Evolutionary conservation across 2,797 vertebrate genomes (phyloP), one percentile per base, ranked within the genome.

Genomic region (Tinamus major): DNA sequence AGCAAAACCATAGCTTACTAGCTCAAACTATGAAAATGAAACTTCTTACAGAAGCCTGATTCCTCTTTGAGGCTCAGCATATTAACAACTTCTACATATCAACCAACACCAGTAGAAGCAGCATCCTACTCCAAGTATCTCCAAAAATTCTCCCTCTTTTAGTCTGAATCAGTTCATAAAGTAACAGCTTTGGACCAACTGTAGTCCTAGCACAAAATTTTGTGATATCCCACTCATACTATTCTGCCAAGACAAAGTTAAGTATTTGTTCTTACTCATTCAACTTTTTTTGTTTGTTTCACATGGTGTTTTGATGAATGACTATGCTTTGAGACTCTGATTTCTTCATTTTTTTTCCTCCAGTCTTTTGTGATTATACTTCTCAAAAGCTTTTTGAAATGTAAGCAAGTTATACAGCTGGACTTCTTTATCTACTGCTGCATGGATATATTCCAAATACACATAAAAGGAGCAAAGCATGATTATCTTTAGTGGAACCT

Each of bases 371-470:
- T 31, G 62, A 75, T 69, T 80, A 6, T 18, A 65, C 9, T 81
- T 86, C 75, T 74, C 35, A 56, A 84, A 87, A 76, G 16, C 9
- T 67, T 92, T 91, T 92, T 55, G 29, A 91, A 90, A 93, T 58
- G 21, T 80, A 83, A 89, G 69, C 62, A 91, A 58, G 20, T 59
- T 46, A 24, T 5, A 9, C 42, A 74, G 26, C n/a, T 4, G 5
- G 41, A 68, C 78, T 83, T 87, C 42, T n/a, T 56, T 72, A 53
- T 63, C 37, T 72, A 27, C 35, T 44, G 70, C 56, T 79, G 51
- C 18, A 70, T 5, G 46, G 63, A 71, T 42, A 86, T 31, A 48
- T 86, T 93, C 49, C n/a, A 90, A 68, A 46, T 21, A 46, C 7
- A 23, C n/a, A 61, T 74, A 62, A 49, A 77, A 85, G 67, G 2